These are phyloP conservation scores for Drosophila pseudotakahashii DNA, from an alignment of 2,888 invertebrate genomes.

Conservation along the genomic window DNA sequence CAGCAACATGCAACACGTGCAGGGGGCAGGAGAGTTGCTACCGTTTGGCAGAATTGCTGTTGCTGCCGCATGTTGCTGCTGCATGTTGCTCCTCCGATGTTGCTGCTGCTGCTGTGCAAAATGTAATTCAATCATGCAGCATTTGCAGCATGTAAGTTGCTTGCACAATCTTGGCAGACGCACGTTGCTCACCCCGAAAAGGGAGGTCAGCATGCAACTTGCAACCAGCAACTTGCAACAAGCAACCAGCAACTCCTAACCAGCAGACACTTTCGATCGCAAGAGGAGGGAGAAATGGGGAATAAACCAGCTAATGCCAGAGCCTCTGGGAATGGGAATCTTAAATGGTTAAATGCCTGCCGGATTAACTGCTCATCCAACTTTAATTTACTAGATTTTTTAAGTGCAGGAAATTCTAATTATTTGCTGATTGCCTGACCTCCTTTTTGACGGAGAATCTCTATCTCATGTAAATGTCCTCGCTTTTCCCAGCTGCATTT, in stretches of 20 bases:
- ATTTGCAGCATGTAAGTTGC: conserved; percentile 54
- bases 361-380: conserved; percentile 38
- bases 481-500: conserved; percentile 27
- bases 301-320: conserved; percentile 9
- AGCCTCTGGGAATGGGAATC: conserved; percentile 24
- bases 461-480: conserved; percentile 26
- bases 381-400: conserved; percentile 6
- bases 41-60: conserved; percentile 19
- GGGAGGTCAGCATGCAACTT: conserved; percentile 76
- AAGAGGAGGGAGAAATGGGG: conserved; percentile 10
- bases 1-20: conserved; percentile 55
- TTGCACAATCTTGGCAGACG: conserved; percentile 75
- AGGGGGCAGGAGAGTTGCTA: conserved; percentile 34
- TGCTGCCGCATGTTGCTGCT: conserved; percentile 34
- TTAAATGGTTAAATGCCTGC: conserved; percentile 34
- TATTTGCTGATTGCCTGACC: conserved; percentile 39
- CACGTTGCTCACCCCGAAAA: conserved; percentile 81
- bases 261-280: conserved; percentile 22
- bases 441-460: conserved; percentile 14
- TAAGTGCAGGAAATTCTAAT: conserved; percentile 40
- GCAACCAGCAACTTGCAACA: conserved; percentile 22
- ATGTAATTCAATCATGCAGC: conserved; percentile 74
- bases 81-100: conserved; percentile 50
- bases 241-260: conserved; percentile 14
- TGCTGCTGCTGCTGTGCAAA: conserved; percentile 59